Conservation (phyloP, 2,888 invertebrate species). For the Lepidonotus clava region DNA sequence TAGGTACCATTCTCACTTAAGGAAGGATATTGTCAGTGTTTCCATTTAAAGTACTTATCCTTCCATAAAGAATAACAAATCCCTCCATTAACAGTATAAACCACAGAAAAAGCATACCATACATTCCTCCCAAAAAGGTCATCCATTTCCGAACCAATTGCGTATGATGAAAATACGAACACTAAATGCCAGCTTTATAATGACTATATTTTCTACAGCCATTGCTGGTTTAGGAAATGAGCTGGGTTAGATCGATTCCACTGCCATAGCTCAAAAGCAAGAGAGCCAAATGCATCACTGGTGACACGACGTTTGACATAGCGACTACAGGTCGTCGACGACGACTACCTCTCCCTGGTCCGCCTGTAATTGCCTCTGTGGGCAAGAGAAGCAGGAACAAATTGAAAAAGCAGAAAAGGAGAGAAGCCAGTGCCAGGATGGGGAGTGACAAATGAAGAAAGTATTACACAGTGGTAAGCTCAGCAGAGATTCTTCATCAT, state of each 20-base stretch:
- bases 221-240: neutral
- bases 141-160: too few relatives aligned
- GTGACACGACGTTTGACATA: neutral
- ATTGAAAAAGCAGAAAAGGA: conserved; percentile 33
- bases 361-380: conserved; percentile 26
- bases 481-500: neutral
- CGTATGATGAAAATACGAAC: too few relatives aligned
- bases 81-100: too few relatives aligned
- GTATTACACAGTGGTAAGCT: neutral
- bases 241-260: neutral
- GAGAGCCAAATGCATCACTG: conserved; percentile 7
- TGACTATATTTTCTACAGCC: neutral
- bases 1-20: too few relatives aligned
- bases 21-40: too few relatives aligned
- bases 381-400: conserved; percentile 9
- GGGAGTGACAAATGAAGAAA: conserved; percentile 41
- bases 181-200: neutral
- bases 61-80: too few relatives aligned
- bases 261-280: neutral
- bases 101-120: too few relatives aligned
- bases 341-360: neutral
- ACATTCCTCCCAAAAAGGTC: too few relatives aligned
- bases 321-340: neutral
- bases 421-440: neutral
- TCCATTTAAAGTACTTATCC: too few relatives aligned